Evolutionary conservation across 2,888 invertebrate genomes (phyloP).

Genomic region (Drosophila helvetica): DNA sequence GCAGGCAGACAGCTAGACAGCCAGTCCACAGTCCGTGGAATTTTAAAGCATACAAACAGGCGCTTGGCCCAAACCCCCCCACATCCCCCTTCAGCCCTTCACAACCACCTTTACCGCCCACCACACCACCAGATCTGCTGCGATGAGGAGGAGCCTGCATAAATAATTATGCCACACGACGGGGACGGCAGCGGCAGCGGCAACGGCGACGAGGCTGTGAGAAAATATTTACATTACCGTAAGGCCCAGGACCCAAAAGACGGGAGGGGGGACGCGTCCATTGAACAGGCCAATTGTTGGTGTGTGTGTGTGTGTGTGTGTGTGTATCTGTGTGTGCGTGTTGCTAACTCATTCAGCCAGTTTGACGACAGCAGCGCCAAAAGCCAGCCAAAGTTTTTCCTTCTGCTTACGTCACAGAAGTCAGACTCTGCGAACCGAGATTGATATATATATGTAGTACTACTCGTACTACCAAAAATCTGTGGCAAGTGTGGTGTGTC

Average conservation of each 20-base stretch:
- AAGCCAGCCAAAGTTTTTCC: slow-evolving; percentile 48
- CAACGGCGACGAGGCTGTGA: slow-evolving; percentile 45
- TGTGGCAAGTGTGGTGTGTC: slow-evolving; percentile 22
- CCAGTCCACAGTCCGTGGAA: slow-evolving; percentile 21
- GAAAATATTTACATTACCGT: slow-evolving; percentile 79
- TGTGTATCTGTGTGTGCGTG: slow-evolving; percentile 40
- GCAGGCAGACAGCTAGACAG: slow-evolving; percentile 30
- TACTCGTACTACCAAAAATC: slow-evolving; percentile 1
- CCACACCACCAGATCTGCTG: background rate
- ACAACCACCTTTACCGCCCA: background rate
- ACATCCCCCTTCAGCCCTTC: background rate
- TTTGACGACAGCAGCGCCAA: slow-evolving; percentile 75
- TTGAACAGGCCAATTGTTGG: slow-evolving; percentile 74
- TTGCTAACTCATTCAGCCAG: slow-evolving; percentile 73
- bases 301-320: slow-evolving; percentile 25
- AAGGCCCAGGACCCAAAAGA: slow-evolving; percentile 45
- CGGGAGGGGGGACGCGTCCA: slow-evolving; percentile 26
- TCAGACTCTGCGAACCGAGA: slow-evolving; percentile 53
- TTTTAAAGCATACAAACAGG: slow-evolving; percentile 60
- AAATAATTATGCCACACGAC: slow-evolving; percentile 66
- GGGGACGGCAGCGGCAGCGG: slow-evolving; percentile 2
- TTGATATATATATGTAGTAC: slow-evolving; percentile 42
- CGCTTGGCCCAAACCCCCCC: slow-evolving; percentile 3
- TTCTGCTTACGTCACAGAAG: slow-evolving; percentile 63
- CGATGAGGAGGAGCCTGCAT: slow-evolving; percentile 52